Evolutionary conservation across 2,888 invertebrate species (phyloP), one percentile per base, ranked within the genome.

Genomic region (Ephialtes manifestator): DNA sequence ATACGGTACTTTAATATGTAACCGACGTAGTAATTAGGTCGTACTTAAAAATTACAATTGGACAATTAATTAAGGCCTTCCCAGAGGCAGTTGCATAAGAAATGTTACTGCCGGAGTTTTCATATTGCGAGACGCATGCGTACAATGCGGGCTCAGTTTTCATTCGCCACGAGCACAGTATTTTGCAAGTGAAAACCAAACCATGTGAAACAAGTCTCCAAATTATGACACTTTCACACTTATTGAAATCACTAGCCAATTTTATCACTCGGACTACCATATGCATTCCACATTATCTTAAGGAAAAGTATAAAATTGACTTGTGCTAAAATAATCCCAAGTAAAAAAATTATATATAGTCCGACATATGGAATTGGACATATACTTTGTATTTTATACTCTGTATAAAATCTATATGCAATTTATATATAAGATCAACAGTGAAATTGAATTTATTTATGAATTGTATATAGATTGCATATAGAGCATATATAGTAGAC

Each of bases 51-150:
- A 53, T 46, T 35, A 51, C 70, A 82, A 82, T 82, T 77, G 63
- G 70, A 71, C 46, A 55, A 71, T 82, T 71, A 82, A 82, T 82
- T 82, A 77, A 71, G 20, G n/a, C 67, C 28, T 60, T 20, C 60
- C 60, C 18, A 28, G 76, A 71, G 46, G 53, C 60, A 20, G 70
- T 82, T 77, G 48, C 65, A 43, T 24, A 65, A 82, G 20, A 53
- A 71, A 65, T 24, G 24, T 71, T 53, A 35, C 11, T 4, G 53
- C 5, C 46, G 31, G 31, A 20, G 35, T 60, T 31, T 31, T 60
- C 60, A 15, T 20, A 10, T 13, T 58, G 55, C 55, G 24, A 18
- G 53, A 24, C 55, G 31, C 58, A n/a, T 24, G 31, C n/a, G 60
- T 13, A 35, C n/a, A 60, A 35, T 35, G 35, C 28, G 60, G 31